Evolutionary conservation across 2,888 invertebrate species (phyloP), one percentile per base, ranked within the genome.

Genomic region (Agapetus fuscipes): DNA sequence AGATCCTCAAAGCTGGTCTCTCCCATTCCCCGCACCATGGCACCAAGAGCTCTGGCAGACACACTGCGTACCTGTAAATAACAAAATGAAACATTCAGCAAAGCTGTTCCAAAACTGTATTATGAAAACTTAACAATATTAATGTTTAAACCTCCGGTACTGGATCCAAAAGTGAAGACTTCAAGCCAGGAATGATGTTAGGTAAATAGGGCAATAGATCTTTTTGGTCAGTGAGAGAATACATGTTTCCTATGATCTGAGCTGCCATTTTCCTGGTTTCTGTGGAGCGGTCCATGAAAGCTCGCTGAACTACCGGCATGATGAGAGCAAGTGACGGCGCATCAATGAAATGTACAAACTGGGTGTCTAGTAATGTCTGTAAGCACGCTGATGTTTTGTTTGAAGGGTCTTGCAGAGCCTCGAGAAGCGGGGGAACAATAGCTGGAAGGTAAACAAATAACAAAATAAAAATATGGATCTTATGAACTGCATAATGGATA

Each of bases 181-280:
- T 96, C 42, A 98, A 66, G 0, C 97, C 97, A 1, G 97, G 97
- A 47, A 97, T 93, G 49, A 98, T 93, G 33, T 85, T 90, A 1
- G 93, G 90, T 54, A 98, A 70, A 62, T 98, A 98, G 0, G 98
- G 97, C 50, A 87, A 80, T 48, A 98, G 72, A 61, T 98, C 98
- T 70, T 98, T 98, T 62, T 97, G 95, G 66, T 97, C 97, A 0
- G 97, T 97, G 30, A 99, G 70, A 1, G 95, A 95, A 66, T 97
- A 98, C 94, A 98, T 97, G 64, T 97, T 98, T 41, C 97, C 96
- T 52, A 99, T 96, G 59, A 99, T 97, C 69, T 98, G 96, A 3
- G 96, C 95, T 2, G 98, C 94, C 94, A 97, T 96, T 71, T 97
- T 94, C 53, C 98, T 76, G 0, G 95, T 97, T 68, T 98, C 97